Base-by-base conservation (phyloP, 2,888 invertebrate species). In the Cheilosia vulpina region DNA sequence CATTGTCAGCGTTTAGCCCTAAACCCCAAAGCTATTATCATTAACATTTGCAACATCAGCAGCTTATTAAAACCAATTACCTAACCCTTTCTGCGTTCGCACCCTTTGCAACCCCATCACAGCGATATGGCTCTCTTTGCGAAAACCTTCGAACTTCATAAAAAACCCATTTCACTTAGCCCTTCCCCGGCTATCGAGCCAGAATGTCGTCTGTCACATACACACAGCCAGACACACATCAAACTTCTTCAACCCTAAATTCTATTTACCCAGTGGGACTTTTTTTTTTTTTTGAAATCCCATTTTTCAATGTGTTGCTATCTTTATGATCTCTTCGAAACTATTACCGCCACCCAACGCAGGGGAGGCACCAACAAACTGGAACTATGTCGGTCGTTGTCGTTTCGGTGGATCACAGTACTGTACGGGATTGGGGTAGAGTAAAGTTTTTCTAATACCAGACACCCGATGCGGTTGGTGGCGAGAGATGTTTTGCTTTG, bases 111-210 rank as follows among this genome's bases (percentile, higher is more conserved):
- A 19, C 27, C 19, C 43, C 31, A 47, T 47, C 45, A 15, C 27
- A 7, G 21, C 62, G 19, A 19, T 47, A 75, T 50, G 65, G 27
- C 65, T 75, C 65, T 57, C 63, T 78, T 69, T 62, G 69, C 38
- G 31, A 24, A 82, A 65, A 60, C 69, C 75, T 73, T 84, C 47
- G 65, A 80, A 84, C 66, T 71, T 80, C 75, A 75, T 80, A 75
- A 80, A 80, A 84, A 43, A 41, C 72, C 55, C 78, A 78, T 83
- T 72, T 72, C 72, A 53, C 55, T 72, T 62, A 80, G 43, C 71
- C 60, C 58, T 65, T 75, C 45, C 68, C 27, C 52, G n/a, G 31
- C 13, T 27, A n/a, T 24, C n/a, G 4, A n/a, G 17, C 53, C 53
- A 27, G 43, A 50, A 58, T 41, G 62, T 45, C 53, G 58, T 45